A percentile compares a stretch with the other conserved stretches of the same genome.
Evolutionary conservation across 2,113 vertebrate genomes (phyloP).

Genomic region (Taurulus bubalis): DNA sequence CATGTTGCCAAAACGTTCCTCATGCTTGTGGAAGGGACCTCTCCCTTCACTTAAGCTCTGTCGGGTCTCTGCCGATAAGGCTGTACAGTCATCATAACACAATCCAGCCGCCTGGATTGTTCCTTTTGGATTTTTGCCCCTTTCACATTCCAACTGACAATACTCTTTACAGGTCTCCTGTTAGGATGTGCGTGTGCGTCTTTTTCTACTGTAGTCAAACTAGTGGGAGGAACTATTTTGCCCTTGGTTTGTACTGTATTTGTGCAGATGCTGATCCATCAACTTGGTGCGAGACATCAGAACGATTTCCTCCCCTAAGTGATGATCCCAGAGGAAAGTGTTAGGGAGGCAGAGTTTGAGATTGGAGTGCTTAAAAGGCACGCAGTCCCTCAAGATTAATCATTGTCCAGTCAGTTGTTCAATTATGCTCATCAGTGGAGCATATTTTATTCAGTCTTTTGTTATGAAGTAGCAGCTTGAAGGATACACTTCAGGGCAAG

Average conservation of each 20-base stretch:
- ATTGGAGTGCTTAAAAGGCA: slow-evolving; percentile 63
- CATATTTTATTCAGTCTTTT: slow-evolving; percentile 54
- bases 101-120: slow-evolving; percentile 54
- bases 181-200: slow-evolving; percentile 13
- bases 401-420: slow-evolving; percentile 36
- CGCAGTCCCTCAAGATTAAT: slow-evolving; percentile 50
- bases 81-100: slow-evolving; percentile 60
- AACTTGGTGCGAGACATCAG: slow-evolving; percentile 20
- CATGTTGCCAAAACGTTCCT: slow-evolving; percentile 72
- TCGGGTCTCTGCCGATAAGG: slow-evolving; percentile 60
- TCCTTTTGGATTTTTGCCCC: slow-evolving; percentile 42
- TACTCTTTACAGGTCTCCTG: slow-evolving; percentile 40
- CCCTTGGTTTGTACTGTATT: slow-evolving; percentile 14
- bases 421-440: slow-evolving; percentile 53
- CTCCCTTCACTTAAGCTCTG: slow-evolving; percentile 65
- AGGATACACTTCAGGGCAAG: slow-evolving; percentile 27
- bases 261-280: slow-evolving; percentile 32
- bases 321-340: slow-evolving; percentile 44
- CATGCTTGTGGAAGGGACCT: slow-evolving; percentile 67
- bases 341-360: slow-evolving; percentile 34
- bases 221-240: slow-evolving; percentile 1
- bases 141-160: slow-evolving; percentile 62
- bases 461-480: slow-evolving; percentile 40
- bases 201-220: slow-evolving; percentile 25
- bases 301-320: slow-evolving; percentile 22